These are phyloP conservation scores for Luffia ferchaultella DNA, from an alignment of 2,888 invertebrate genomes.

Conservation along the genomic window DNA sequence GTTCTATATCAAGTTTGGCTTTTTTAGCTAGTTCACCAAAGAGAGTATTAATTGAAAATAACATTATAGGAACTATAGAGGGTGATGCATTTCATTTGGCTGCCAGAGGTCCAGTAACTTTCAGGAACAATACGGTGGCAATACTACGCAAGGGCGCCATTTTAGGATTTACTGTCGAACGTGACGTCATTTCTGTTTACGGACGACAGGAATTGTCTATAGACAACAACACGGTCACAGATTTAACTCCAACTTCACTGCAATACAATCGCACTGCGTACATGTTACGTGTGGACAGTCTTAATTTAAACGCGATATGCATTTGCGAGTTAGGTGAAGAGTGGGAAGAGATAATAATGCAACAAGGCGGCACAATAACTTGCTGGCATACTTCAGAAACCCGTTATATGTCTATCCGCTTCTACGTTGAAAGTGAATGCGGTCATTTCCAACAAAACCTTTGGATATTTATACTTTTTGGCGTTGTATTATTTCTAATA, in stretches of 20 bases:
- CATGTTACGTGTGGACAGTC: constrained; percentile 61
- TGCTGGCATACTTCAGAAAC: constrained; percentile 50
- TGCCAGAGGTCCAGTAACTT: constrained; percentile 68
- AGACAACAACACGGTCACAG: constrained; percentile 69
- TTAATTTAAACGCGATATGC: constrained; percentile 68
- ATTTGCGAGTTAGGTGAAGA: constrained; percentile 55
- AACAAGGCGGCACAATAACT: constrained; percentile 40
- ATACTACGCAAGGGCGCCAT: constrained; percentile 70
- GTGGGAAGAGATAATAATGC: constrained; percentile 37
- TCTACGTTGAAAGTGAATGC: constrained; percentile 45
- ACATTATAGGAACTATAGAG: constrained; percentile 65
- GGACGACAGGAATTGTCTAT: constrained; percentile 63
- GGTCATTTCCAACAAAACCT: constrained; percentile 49
- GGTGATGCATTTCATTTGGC: constrained; percentile 71
- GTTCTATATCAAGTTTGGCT: constrained; percentile 71
- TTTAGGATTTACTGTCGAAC: constrained; percentile 60
- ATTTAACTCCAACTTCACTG: constrained; percentile 65
- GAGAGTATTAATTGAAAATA: constrained; percentile 69
- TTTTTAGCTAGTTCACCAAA: constrained; percentile 72
- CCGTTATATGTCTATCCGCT: constrained; percentile 42
- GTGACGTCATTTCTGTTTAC: constrained; percentile 43
- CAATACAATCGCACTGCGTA: constrained; percentile 65
- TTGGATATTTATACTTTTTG: constrained; percentile 52
- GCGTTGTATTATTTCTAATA: constrained; percentile 51
- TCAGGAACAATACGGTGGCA: constrained; percentile 71